A percentile compares a stretch with the other conserved stretches of the same genome.
Conservation (phyloP, 2,113 vertebrate species). For the Scolopax mira region DNA sequence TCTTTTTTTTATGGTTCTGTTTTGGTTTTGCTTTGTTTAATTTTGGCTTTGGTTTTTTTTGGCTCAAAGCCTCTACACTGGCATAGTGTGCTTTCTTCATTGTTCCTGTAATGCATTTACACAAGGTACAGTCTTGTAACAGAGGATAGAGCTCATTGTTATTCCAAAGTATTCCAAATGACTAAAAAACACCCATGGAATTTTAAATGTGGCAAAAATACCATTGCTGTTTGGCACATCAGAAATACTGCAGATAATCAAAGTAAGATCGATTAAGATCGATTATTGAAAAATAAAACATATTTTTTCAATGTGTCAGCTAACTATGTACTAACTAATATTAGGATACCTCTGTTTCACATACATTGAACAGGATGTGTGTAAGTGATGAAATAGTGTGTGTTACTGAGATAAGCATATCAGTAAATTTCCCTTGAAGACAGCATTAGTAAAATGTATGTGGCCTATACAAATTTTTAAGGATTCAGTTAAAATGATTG, state of each 20-base stretch:
- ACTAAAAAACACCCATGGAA: not conserved
- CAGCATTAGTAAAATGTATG: not conserved
- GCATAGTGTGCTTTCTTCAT: not conserved
- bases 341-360: not conserved
- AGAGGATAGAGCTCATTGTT: not conserved
- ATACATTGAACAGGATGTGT: accelerated
- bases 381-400: not conserved
- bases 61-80: not conserved
- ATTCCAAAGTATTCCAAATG: not conserved
- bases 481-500: not conserved
- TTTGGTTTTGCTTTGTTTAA: not conserved
- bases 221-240: not conserved
- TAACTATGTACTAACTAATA: not conserved
- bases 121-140: not conserved
- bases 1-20: not conserved
- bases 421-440: not conserved
- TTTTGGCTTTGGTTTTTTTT: not conserved
- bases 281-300: too few relatives aligned
- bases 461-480: not conserved
- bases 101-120: not conserved
- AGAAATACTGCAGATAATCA: not conserved
- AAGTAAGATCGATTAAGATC: not conserved
- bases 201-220: not conserved
- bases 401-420: accelerated
- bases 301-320: not conserved